Conservation (phyloP, 2,888 invertebrate genomes). For the Dryomyza anilis region DNA sequence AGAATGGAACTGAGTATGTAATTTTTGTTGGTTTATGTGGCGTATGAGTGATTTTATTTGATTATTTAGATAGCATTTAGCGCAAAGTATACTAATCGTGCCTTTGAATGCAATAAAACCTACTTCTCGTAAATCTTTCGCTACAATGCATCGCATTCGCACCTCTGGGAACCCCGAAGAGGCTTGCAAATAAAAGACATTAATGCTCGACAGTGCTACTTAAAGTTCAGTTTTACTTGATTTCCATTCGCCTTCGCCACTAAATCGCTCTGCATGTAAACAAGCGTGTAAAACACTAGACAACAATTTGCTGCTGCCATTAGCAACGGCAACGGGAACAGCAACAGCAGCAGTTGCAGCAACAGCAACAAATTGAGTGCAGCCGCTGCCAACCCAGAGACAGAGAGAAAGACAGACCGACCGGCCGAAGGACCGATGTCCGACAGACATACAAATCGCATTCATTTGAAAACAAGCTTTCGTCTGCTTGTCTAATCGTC, state of each 20-base stretch:
- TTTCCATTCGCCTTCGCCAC: too few relatives aligned
- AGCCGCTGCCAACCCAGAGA: neutral
- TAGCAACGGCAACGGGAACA: neutral
- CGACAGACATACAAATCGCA: neutral
- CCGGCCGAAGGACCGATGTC: neutral
- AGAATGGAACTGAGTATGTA: too few relatives aligned
- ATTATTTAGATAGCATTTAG: too few relatives aligned
- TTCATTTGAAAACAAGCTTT: neutral
- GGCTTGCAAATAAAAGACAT: slow-evolving; percentile 3
- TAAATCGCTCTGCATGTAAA: slow-evolving; percentile 13
- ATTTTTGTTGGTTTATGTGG: too few relatives aligned
- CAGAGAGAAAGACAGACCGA: neutral
- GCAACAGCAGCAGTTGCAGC: too few relatives aligned
- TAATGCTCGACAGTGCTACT: neutral
- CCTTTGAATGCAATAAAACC: too few relatives aligned
- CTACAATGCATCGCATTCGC: too few relatives aligned
- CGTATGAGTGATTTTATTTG: too few relatives aligned
- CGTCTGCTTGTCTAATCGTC: slow-evolving; percentile 25
- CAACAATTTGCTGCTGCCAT: neutral
- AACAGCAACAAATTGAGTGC: neutral
- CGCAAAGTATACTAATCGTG: too few relatives aligned
- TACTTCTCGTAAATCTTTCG: too few relatives aligned
- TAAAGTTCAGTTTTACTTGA: neutral
- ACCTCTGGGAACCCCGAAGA: too few relatives aligned
- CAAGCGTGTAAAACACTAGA: slow-evolving; percentile 5